These are phyloP conservation scores for Peromyscus maniculatus DNA, from an alignment of 2,113 vertebrate genomes.

Conservation along the genomic window DNA sequence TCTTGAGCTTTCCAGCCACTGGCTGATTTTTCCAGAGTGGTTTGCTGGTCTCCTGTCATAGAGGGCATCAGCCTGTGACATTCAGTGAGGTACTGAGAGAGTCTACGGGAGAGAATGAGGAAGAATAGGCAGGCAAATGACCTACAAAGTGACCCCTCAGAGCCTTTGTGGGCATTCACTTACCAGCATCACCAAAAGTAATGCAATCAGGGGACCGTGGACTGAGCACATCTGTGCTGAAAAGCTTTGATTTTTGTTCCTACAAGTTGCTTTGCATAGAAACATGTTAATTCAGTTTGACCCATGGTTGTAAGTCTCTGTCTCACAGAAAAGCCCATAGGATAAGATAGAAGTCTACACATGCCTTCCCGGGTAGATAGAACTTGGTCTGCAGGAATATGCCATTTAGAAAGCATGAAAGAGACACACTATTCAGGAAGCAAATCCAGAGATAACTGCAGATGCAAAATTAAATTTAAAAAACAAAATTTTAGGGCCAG, in stretches of 20 bases:
- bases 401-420: neutral
- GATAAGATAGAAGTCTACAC: neutral
- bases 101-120: neutral
- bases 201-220: neutral
- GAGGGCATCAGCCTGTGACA: neutral
- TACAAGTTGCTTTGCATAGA: neutral
- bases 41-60: neutral
- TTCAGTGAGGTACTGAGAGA: neutral
- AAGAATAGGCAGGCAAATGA: rapidly evolving
- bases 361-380: rapidly evolving
- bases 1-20: neutral
- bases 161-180: neutral
- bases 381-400: neutral
- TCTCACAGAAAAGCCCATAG: neutral
- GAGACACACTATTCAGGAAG: neutral
- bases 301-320: neutral
- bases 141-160: neutral
- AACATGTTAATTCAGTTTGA: neutral
- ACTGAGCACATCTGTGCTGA: neutral
- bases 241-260: neutral
- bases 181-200: rapidly evolving
- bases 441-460: neutral
- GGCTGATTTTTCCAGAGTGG: neutral
- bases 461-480: neutral
- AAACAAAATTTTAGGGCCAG: neutral